Evolutionary conservation across 1,140 invertebrate species (phyloP).

Genomic region (Chionoecetes opilio): DNA sequence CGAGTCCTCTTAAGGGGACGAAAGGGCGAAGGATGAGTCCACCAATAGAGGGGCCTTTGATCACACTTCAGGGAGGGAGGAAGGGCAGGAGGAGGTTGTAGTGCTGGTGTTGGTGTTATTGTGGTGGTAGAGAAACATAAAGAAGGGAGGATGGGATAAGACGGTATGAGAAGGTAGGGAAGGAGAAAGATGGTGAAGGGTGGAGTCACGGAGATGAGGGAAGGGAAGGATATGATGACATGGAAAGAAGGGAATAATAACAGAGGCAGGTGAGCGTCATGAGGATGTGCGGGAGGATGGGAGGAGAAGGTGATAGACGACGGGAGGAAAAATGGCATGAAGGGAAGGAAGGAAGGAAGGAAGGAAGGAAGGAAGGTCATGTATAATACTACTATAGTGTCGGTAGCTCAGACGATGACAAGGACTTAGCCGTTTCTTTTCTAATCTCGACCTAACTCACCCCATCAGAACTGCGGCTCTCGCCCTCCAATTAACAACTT

Average conservation of each 20-base stretch:
- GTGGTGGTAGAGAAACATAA: background rate
- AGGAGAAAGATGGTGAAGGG: background rate
- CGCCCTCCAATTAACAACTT: constrained; percentile 14
- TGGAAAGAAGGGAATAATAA: background rate
- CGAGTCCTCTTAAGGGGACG: background rate
- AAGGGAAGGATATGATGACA: background rate
- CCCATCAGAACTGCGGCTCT: background rate
- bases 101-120: too few relatives aligned
- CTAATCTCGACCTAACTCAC: background rate
- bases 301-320: too few relatives aligned
- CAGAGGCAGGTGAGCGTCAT: too few relatives aligned
- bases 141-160: background rate
- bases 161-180: background rate
- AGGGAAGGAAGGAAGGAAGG: background rate
- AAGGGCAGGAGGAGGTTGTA: background rate
- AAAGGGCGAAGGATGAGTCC: background rate
- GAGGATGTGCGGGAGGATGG: too few relatives aligned
- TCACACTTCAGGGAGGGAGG: background rate
- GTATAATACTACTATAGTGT: background rate
- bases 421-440: background rate
- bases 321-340: background rate
- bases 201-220: background rate
- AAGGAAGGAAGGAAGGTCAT: background rate
- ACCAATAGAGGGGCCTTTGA: background rate
- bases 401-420: background rate